Evolutionary conservation across 2,888 invertebrate species (phyloP).

Genomic region (Pherbina coryleti): DNA sequence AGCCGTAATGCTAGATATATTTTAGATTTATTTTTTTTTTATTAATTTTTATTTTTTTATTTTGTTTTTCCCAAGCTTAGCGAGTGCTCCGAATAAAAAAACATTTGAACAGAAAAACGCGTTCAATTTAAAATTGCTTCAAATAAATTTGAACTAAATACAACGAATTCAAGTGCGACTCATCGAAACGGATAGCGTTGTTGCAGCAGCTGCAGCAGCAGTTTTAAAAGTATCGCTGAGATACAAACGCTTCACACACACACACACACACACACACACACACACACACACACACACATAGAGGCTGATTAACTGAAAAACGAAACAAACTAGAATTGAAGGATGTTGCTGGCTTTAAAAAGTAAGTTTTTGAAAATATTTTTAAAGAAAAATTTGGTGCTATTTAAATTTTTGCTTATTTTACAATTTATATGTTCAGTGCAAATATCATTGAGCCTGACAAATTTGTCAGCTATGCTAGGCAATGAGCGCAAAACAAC

Average conservation of each 20-base stretch:
- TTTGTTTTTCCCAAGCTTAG: not conserved
- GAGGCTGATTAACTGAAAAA: not conserved
- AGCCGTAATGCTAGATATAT: too few species aligned
- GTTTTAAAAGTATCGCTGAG: not conserved
- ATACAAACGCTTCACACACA: not conserved
- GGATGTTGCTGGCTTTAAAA: conserved; percentile 56
- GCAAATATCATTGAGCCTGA: conserved; percentile 12
- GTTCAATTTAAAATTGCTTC: conserved; percentile 1
- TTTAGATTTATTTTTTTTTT: too few species aligned
- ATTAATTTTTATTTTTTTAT: too few species aligned
- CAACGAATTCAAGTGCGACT: not conserved
- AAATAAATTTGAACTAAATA: not conserved
- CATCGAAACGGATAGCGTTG: not conserved
- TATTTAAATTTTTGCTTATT: conserved; percentile 8
- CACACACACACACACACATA: not conserved
- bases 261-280: not conserved
- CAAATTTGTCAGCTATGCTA: conserved; percentile 26
- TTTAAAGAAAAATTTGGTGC: not conserved
- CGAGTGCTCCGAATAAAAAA: not conserved
- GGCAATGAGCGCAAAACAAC: not conserved
- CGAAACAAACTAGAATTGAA: not conserved
- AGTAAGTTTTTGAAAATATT: conserved; percentile 52
- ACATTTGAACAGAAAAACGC: not conserved
- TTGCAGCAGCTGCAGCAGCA: not conserved
- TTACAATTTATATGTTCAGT: not conserved